Percentiles rank a stretch among this genome's conserved stretches.
Evolutionary conservation across 53 echinoderm and acorn worm genomes (phyloP).

Genomic region (Stichopus horrens): DNA sequence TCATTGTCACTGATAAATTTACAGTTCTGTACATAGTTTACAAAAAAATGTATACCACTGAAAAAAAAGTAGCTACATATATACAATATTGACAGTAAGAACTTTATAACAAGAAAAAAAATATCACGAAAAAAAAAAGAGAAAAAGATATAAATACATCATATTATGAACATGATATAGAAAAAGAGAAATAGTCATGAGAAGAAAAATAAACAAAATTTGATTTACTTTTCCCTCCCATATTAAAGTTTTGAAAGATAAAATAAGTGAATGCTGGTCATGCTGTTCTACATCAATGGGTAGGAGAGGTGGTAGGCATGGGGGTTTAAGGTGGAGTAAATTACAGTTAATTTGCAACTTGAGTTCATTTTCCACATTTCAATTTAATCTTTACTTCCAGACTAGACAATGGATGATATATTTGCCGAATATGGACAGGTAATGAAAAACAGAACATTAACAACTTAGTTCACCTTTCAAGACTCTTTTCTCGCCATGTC

Average conservation of each 20-base stretch:
- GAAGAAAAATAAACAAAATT: neutral
- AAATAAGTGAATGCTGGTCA: neutral
- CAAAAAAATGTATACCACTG: constrained; percentile 45
- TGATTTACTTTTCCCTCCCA: neutral
- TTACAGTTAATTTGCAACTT: too few relatives aligned
- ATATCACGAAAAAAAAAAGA: constrained; percentile 5
- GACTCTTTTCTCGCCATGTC: too few relatives aligned
- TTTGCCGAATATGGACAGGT: too few relatives aligned
- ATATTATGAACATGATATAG: constrained; percentile 31
- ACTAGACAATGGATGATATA: too few relatives aligned
- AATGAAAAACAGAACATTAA: too few relatives aligned
- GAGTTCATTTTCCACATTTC: too few relatives aligned
- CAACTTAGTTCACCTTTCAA: too few relatives aligned
- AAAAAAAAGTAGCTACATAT: constrained; percentile 17
- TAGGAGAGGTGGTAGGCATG: neutral
- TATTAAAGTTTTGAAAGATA: constrained; percentile 28
- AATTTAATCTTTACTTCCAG: too few relatives aligned
- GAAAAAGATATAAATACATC: constrained; percentile 38
- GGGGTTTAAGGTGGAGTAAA: neutral
- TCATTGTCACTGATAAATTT: constrained; percentile 25
- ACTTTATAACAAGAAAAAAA: constrained; percentile 37
- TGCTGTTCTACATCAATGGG: neutral
- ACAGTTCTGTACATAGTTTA: constrained; percentile 42
- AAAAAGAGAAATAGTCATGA: neutral
- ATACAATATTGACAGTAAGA: constrained; percentile 35